Conservation (phyloP, 2,113 vertebrate species). For the Pachyramphus minor region DNA sequence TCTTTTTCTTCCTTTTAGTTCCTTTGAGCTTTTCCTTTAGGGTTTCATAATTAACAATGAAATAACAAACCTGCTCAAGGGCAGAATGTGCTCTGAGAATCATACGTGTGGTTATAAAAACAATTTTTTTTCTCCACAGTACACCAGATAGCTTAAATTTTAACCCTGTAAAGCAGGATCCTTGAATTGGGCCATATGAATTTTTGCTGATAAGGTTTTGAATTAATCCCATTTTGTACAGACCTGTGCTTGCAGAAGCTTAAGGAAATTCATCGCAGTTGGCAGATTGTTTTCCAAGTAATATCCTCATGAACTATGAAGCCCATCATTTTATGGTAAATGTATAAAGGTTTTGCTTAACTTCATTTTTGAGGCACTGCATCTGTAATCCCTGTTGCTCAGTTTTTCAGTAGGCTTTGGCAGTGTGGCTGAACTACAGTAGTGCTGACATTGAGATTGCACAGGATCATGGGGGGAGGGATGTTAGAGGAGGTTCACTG, state of each 20-base stretch:
- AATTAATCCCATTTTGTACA: conserved; percentile 56
- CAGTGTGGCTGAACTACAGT: background rate
- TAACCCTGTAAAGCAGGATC: conserved; percentile 50
- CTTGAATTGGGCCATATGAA: conserved; percentile 8
- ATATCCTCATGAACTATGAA: conserved; percentile 9
- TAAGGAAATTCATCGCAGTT: conserved; percentile 50
- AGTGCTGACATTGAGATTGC: conserved; percentile 13
- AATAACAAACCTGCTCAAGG: conserved; percentile 29
- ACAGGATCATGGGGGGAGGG: background rate
- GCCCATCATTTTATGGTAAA: conserved; percentile 24
- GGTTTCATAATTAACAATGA: conserved; percentile 46
- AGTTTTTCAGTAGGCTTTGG: conserved; percentile 36
- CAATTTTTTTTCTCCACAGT: background rate
- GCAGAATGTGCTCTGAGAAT: background rate
- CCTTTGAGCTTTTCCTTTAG: conserved; percentile 32
- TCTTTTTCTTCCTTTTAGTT: conserved; percentile 6
- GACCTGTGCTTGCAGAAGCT: conserved; percentile 40
- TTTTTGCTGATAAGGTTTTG: conserved; percentile 58
- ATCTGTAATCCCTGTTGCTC: background rate
- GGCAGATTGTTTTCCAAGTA: conserved; percentile 51
- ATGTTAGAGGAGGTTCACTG: background rate
- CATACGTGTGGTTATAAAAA: background rate
- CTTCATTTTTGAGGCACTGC: conserved; percentile 15
- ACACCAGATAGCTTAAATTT: conserved; percentile 19
- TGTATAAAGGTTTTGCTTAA: conserved; percentile 44